A percentile compares a stretch with the other conserved stretches of the same genome.
Evolutionary conservation across 2,113 vertebrate genomes (phyloP).

Genomic region (Hirundichthys speculiger): DNA sequence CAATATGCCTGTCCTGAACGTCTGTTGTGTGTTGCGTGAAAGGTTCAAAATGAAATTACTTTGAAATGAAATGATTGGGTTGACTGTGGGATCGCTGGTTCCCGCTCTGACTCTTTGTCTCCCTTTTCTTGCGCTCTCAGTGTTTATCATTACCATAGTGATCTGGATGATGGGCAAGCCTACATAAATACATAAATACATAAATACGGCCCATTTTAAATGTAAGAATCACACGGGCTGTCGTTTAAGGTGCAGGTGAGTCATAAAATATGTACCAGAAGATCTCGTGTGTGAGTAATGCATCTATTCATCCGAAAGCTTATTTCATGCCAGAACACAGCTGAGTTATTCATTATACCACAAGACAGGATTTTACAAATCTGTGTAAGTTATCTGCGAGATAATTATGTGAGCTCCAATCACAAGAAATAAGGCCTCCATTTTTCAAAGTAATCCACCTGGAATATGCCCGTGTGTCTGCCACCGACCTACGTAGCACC

Average conservation of each 20-base stretch:
- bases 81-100: too few species aligned
- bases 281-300: background rate
- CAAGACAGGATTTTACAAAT: background rate
- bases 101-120: too few species aligned
- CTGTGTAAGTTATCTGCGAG: background rate
- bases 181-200: background rate
- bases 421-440: too few species aligned
- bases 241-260: conserved; percentile 1
- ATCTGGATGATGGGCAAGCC: too few species aligned
- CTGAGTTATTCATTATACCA: background rate
- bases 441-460: background rate
- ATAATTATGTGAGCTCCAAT: background rate
- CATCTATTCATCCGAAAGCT: conserved; percentile 2
- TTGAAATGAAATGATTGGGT: too few species aligned
- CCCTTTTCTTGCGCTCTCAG: too few species aligned
- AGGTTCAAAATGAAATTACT: too few species aligned
- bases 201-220: background rate
- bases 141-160: background rate
- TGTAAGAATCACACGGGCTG: background rate
- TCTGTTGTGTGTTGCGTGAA: too few species aligned
- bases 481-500: background rate
- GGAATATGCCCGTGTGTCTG: background rate
- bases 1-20: too few species aligned
- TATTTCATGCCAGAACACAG: background rate
- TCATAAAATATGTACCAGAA: background rate